Base-by-base conservation (phyloP, 2,888 invertebrate species). In the Scelioninae gen. 2 region DNA sequence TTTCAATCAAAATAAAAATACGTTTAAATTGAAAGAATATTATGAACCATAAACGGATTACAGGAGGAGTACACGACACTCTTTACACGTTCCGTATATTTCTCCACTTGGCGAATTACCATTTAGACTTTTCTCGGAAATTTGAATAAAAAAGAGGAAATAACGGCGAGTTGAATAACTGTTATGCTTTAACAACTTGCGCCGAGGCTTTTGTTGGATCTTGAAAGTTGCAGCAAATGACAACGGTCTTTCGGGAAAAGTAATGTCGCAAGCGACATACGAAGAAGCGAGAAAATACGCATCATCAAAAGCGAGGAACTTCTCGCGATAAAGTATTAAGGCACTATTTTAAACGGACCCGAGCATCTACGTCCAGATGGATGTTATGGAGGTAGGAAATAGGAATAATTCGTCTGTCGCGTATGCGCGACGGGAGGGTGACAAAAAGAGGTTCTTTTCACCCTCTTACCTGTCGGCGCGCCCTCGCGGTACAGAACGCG, bases 251-350 rank as follows among this genome's bases (percentile, higher is more conserved):
- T 46, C 25, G 5, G 45, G 55, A 58, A 16, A 48, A 43, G 52
- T 45, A 19, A 63, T 31, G 31, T 39, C 15, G 39, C 16, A 37
- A 10, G 31, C 22, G 37, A 28, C 28, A 33, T 7, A 43, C 16
- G 28, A 16, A 58, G 37, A 61, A 37, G 67, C 50, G 67, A 60
- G 53, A 60, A 60, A 55, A 69, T 50, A 16, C 35, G 55, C 39
- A 31, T 35, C 58, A 57, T 65, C 37, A 58, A 60, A 48, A 55
- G 46, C 18, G 16, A 61, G n/a, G 64, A 67, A 50, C 41, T 39
- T 18, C 45, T 64, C 43, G 52, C 50, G 64, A 50, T 74, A 61
- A 74, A 73, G 70, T 73, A 77, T 74, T 63, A 74, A 70, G 73
- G 70, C 25, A 57, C 58, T 77, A 73, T 74, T 75, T 74, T 68